Evolutionary conservation across 2,113 vertebrate species (phyloP).

Genomic region (Charina bottae): DNA sequence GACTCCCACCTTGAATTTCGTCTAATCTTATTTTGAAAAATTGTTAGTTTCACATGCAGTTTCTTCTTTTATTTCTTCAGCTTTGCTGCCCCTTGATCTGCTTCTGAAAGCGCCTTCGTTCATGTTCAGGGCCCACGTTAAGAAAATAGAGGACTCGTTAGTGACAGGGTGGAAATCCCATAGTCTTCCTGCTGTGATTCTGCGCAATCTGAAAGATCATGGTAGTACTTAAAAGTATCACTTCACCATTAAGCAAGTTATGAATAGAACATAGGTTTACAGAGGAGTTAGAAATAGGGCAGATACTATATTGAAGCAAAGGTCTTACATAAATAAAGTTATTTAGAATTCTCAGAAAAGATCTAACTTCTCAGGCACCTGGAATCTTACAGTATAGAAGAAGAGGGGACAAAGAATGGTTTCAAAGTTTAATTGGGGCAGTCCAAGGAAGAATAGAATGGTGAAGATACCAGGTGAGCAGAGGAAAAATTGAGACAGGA

Average conservation of each 20-base stretch:
- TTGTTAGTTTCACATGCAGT: conserved; percentile 26
- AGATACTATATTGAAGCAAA: background rate
- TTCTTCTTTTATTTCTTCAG: conserved; percentile 69
- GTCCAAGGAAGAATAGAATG: background rate
- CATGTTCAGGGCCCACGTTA: conserved; percentile 43
- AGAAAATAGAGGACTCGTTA: conserved; percentile 55
- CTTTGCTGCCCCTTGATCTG: conserved; percentile 63
- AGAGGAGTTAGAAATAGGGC: conserved; percentile 22
- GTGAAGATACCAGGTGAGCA: background rate
- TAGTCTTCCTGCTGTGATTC: conserved; percentile 58
- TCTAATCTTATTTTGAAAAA: background rate
- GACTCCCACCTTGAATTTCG: background rate
- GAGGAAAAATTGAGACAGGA: background rate
- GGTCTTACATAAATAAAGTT: conserved; percentile 15
- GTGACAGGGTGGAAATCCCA: conserved; percentile 55
- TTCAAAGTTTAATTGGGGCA: background rate
- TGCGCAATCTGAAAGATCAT: conserved; percentile 65
- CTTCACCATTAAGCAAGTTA: conserved; percentile 11
- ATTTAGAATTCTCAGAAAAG: background rate
- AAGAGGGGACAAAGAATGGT: background rate
- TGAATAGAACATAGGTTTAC: conserved; percentile 32
- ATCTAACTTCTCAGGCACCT: background rate
- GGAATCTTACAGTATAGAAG: background rate
- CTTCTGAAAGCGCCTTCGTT: conserved; percentile 55
- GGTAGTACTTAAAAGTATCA: conserved; percentile 48